Base-by-base conservation (phyloP, 2,113 vertebrate genomes). In the Petromus typicus region DNA sequence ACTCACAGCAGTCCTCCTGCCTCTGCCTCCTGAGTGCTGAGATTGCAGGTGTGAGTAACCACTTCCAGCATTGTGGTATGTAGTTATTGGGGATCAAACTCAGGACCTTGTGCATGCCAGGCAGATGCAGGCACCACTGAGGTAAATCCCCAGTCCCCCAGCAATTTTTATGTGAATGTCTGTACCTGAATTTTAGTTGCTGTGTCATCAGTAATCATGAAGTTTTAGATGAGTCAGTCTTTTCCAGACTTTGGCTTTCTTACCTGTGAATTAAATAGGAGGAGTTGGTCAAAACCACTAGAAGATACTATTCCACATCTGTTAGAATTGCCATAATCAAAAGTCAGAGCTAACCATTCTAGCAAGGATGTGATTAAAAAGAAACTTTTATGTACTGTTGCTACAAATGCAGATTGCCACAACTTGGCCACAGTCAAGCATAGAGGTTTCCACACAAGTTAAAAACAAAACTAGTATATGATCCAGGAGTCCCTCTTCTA, bases 231-330 rank as follows among this genome's bases (percentile, higher is more conserved):
- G 82, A 22, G 3, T 75, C 25, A 37, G 14, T 82, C 23, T 67
- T 90, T 64, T 80, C 25, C 86, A 63, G 11, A 13, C 34, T 92
- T 95, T 71, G 37, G 18, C 80, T 90, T 95, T 57, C 20, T 84
- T n/a, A 56, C 76, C 27, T 89, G 10, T 94, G 71, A 89, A 83
- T 75, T 45, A 75, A 25, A 56, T 79, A 90, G 66, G 17, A 67
- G 32, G 17, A 67, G 32, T 73, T 69, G 25, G 56, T 61, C n/a
- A 88, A 56, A 45, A 69, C 37, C 12, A 59, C 18, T 32, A 30
- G 13, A 17, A 32, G 84, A 0, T 61, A 12, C 56, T 63, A 48
- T 5, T 10, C 12, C 32, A 69, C 17, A 59, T 4, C 3, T 56
- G 23, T 67, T 86, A 69, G 84, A 2, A 37, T 43, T 13, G n/a